These are phyloP conservation scores for Rhabdomys pumilio DNA, from an alignment of 2,797 vertebrate species.

Conservation along the genomic window DNA sequence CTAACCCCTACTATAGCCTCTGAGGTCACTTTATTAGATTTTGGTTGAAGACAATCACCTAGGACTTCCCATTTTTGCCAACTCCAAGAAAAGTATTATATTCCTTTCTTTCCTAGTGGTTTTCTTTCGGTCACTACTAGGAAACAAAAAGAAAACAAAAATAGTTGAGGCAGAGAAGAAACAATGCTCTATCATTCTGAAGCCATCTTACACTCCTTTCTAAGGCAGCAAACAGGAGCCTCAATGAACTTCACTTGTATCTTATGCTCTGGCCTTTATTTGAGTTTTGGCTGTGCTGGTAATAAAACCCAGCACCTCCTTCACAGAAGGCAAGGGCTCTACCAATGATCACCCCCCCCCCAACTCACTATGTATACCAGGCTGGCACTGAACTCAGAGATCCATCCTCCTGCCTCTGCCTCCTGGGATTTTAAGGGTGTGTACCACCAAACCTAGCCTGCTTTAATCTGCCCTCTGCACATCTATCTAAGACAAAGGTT, in stretches of 20 bases:
- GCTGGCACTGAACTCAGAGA: not conserved
- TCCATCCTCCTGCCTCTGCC: not conserved
- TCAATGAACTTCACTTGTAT: not conserved
- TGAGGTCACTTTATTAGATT: not conserved
- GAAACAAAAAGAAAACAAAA: conserved; percentile 34
- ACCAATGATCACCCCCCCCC: not conserved
- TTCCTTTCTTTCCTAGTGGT: conserved; percentile 40
- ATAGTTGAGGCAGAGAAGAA: not conserved
- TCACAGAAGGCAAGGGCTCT: not conserved
- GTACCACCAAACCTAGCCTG: not conserved
- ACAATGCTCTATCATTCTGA: not conserved
- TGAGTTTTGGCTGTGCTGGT: not conserved
- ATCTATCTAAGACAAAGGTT: not conserved
- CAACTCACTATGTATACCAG: not conserved
- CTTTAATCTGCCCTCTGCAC: not conserved
- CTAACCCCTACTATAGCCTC: not conserved
- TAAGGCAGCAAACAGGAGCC: conserved; percentile 5
- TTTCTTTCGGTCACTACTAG: conserved; percentile 42
- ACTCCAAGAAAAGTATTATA: not conserved
- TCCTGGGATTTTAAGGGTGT: not conserved
- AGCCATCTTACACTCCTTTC: not conserved
- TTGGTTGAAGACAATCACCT: not conserved
- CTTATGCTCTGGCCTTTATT: too few relatives aligned
- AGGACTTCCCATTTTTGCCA: conserved; percentile 49
- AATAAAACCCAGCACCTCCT: not conserved